phyloP scores from a whole-genome alignment of 2,113 vertebrate species.

The Bostrychus sinensis region DNA sequence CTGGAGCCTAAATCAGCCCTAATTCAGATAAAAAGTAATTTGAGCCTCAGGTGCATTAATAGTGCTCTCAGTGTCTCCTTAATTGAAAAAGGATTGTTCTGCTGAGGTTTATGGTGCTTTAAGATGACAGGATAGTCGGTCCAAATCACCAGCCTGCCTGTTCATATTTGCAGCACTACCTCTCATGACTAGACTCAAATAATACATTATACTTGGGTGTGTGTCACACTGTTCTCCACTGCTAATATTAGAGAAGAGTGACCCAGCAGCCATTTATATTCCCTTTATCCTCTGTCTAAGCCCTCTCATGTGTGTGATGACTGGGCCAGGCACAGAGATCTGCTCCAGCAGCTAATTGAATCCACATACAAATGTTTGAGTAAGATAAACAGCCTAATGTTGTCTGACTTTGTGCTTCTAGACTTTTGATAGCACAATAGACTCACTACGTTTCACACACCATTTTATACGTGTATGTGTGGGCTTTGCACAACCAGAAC shows the following conservation, averaged over 20 bases:
- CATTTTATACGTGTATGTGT: background rate
- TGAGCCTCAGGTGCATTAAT: conserved; percentile 43
- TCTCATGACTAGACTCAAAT: conserved; percentile 26
- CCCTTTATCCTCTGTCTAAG: conserved; percentile 6
- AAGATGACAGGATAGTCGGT: conserved; percentile 16
- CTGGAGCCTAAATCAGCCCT: conserved; percentile 18
- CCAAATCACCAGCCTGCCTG: conserved; percentile 1
- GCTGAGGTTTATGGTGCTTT: conserved; percentile 39
- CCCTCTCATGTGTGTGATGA: conserved; percentile 12
- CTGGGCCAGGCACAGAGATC: background rate
- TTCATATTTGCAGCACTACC: conserved; percentile 14
- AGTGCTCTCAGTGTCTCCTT: conserved; percentile 20
- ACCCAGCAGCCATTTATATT: conserved; percentile 37
- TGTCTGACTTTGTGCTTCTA: conserved; percentile 1
- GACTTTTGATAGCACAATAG: conserved; percentile 10
- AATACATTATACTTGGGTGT: conserved; percentile 18
- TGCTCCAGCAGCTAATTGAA: conserved; percentile 15
- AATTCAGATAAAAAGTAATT: conserved; percentile 44
- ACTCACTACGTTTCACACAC: background rate
- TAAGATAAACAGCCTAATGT: conserved; percentile 16
- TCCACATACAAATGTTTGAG: conserved; percentile 22
- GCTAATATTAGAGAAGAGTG: conserved; percentile 49
- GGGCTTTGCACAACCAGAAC: background rate
- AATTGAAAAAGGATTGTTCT: conserved; percentile 38
- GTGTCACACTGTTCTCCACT: conserved; percentile 33